phyloP scores from a whole-genome alignment of 2,797 vertebrate genomes.

The Pipistrellus pipistrellus region DNA sequence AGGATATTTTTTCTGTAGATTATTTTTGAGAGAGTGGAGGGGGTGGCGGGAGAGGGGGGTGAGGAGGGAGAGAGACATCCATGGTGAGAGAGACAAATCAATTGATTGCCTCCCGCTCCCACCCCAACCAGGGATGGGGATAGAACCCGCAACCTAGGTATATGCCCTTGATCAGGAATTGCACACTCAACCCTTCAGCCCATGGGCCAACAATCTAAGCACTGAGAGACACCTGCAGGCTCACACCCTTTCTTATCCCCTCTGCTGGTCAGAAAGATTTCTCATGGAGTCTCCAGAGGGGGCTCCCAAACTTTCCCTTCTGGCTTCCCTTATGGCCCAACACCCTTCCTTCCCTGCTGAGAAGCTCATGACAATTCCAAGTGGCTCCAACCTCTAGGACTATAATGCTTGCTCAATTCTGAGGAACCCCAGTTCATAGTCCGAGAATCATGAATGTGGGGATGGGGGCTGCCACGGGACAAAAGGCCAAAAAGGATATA shows the following conservation, averaged over 20 bases:
- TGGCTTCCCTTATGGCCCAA: accelerated
- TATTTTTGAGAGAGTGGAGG: too few relatives aligned
- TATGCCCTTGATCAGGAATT: too few relatives aligned
- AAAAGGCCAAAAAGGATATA: neutral
- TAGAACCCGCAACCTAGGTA: too few relatives aligned
- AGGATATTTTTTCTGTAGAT: too few relatives aligned
- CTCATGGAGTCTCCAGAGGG: neutral
- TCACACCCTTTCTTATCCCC: neutral
- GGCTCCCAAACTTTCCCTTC: neutral
- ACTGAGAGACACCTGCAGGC: too few relatives aligned
- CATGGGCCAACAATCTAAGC: too few relatives aligned
- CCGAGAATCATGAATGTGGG: neutral
- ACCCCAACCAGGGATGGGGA: too few relatives aligned
- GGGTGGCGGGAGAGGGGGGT: too few relatives aligned
- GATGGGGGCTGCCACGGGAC: neutral
- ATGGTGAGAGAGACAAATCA: too few relatives aligned
- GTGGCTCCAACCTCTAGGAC: neutral
- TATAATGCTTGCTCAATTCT: neutral
- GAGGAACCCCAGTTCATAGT: neutral
- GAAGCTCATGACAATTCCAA: neutral
- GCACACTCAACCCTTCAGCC: too few relatives aligned
- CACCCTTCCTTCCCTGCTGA: neutral
- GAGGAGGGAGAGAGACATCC: too few relatives aligned
- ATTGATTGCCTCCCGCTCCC: too few relatives aligned
- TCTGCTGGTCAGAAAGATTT: neutral